phyloP scores from a whole-genome alignment of 2,888 invertebrate species.

The Drosophila seclusa region DNA sequence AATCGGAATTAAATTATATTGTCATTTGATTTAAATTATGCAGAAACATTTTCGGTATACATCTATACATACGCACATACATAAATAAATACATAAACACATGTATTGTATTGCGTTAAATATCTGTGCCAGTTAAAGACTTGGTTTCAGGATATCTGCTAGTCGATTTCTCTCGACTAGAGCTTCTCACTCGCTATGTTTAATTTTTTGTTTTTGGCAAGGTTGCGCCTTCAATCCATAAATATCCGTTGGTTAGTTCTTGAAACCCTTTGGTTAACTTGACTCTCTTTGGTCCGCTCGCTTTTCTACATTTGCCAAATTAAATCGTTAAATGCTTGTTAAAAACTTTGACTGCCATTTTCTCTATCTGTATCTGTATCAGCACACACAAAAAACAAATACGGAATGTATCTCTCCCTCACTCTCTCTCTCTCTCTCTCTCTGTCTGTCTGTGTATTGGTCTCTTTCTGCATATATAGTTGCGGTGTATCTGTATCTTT shows the following conservation, averaged over 20 bases:
- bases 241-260: constrained; percentile 72
- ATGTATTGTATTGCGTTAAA: neutral
- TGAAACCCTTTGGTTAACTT: constrained; percentile 54
- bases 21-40: neutral
- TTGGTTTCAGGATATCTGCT: neutral
- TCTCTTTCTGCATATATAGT: neutral
- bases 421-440: constrained; percentile 17
- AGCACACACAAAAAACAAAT: neutral
- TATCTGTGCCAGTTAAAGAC: neutral
- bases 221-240: constrained; percentile 80
- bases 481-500: constrained; percentile 61
- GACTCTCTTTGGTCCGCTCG: constrained; percentile 10
- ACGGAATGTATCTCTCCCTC: constrained; percentile 6
- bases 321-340: constrained; percentile 82
- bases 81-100: no score
- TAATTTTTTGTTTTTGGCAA: constrained; percentile 61
- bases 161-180: neutral
- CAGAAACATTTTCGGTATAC: neutral
- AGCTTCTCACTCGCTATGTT: neutral
- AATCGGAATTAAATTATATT: neutral
- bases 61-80: neutral
- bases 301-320: constrained; percentile 71
- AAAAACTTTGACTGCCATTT: constrained; percentile 78
- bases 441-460: neutral
- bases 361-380: constrained; percentile 42